Conservation (phyloP, 2,113 vertebrate species). For the Nestor notabilis region DNA sequence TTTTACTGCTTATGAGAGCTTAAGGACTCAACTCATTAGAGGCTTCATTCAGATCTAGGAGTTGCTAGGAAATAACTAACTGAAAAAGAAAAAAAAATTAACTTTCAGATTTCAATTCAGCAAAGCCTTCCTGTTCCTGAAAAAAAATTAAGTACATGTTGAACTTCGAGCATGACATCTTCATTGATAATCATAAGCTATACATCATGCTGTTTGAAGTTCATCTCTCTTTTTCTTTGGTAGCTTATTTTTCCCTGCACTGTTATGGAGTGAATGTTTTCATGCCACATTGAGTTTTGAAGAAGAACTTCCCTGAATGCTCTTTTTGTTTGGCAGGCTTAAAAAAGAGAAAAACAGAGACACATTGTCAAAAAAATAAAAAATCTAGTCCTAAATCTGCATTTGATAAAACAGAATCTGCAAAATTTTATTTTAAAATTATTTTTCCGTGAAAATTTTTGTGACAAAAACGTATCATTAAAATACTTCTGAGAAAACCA, state of each 20-base stretch:
- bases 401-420: background rate
- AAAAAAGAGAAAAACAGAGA: background rate
- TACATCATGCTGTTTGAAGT: background rate
- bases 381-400: rapidly evolving
- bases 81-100: background rate
- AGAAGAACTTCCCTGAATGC: background rate
- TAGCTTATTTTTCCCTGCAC: background rate
- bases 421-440: background rate
- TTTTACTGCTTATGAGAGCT: background rate
- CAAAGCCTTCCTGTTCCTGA: background rate
- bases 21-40: background rate
- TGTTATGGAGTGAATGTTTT: background rate
- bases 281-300: background rate
- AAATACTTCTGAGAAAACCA: background rate
- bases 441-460: background rate
- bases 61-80: background rate
- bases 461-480: background rate
- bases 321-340: background rate
- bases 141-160: background rate
- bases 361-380: background rate
- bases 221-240: background rate
- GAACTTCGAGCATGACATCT: background rate
- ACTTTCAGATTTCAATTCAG: background rate
- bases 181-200: background rate
- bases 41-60: background rate